These are phyloP conservation scores for Ochotona curzoniae DNA, from an alignment of 2,113 vertebrate species.

Conservation along the genomic window DNA sequence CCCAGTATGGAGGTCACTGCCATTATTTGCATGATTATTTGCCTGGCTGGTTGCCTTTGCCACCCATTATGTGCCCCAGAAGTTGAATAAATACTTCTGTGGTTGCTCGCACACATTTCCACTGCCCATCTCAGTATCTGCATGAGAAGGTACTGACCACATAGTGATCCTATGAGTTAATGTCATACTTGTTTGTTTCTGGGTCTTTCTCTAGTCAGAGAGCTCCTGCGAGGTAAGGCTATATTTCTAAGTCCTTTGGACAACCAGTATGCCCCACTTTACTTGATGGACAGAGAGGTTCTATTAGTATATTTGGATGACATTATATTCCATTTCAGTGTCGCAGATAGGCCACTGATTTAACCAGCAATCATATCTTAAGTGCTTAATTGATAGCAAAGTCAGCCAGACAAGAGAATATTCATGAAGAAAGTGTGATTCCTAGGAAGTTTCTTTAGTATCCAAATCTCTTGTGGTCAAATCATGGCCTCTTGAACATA, in stretches of 20 bases:
- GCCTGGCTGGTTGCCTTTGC: neutral
- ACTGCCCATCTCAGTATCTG: neutral
- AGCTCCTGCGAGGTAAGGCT: neutral
- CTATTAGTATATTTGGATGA: neutral
- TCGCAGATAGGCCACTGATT: neutral
- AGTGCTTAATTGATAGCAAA: conserved; percentile 33
- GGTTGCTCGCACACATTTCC: neutral
- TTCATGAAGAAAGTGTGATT: neutral
- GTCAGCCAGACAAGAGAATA: neutral
- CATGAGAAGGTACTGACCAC: neutral
- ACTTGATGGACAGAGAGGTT: neutral
- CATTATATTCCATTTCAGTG: neutral
- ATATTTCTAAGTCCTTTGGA: neutral
- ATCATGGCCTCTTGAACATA: neutral
- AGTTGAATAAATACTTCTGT: conserved; percentile 4
- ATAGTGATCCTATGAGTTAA: neutral
- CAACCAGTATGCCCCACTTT: neutral
- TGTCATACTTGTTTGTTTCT: neutral
- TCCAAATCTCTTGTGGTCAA: neutral
- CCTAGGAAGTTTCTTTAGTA: neutral
- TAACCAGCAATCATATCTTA: neutral
- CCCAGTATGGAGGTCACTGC: neutral
- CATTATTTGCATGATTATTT: neutral
- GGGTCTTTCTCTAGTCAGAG: neutral
- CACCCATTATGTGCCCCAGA: neutral